These are phyloP conservation scores for Xestobium rufovillosum DNA, from an alignment of 2,888 invertebrate genomes.

Conservation along the genomic window DNA sequence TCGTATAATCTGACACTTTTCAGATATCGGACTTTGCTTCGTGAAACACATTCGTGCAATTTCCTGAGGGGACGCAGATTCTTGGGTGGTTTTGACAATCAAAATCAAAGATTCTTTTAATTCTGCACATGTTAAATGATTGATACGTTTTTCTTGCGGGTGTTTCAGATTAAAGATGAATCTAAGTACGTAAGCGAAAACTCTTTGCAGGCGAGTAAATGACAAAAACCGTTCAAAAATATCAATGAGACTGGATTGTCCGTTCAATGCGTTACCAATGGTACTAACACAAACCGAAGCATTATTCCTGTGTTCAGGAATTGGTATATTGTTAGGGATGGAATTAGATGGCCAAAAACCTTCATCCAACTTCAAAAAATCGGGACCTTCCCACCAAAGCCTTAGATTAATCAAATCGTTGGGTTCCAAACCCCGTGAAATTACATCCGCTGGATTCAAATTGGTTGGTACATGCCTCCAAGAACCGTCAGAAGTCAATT, in stretches of 20 bases:
- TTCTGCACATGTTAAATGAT: too few species aligned
- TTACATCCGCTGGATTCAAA: conserved; percentile 17
- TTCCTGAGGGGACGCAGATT: too few species aligned
- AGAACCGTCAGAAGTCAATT: conserved; percentile 3
- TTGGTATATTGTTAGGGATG: not conserved
- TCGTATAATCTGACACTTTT: too few species aligned
- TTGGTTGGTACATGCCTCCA: conserved; percentile 12
- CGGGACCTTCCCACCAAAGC: conserved; percentile 11
- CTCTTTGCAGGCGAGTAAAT: conserved; percentile 4
- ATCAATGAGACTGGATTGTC: too few species aligned
- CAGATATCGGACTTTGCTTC: too few species aligned
- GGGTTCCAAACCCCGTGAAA: conserved; percentile 9
- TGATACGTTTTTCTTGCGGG: too few species aligned
- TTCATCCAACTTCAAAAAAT: not conserved
- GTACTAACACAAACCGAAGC: not conserved
- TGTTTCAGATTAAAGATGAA: too few species aligned
- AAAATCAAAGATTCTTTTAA: too few species aligned
- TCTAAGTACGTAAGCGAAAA: conserved; percentile 2
- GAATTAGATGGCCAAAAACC: not conserved
- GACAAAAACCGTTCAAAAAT: conserved; percentile 1
- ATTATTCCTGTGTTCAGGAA: too few species aligned
- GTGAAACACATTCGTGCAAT: too few species aligned
- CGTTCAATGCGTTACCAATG: too few species aligned
- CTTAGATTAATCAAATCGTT: not conserved
- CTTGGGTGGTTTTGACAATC: too few species aligned